Percentiles rank a stretch among this genome's conserved stretches.
These are phyloP conservation scores for Onychorhynchus coronatus DNA, from an alignment of 2,113 vertebrate genomes.

Conservation along the genomic window DNA sequence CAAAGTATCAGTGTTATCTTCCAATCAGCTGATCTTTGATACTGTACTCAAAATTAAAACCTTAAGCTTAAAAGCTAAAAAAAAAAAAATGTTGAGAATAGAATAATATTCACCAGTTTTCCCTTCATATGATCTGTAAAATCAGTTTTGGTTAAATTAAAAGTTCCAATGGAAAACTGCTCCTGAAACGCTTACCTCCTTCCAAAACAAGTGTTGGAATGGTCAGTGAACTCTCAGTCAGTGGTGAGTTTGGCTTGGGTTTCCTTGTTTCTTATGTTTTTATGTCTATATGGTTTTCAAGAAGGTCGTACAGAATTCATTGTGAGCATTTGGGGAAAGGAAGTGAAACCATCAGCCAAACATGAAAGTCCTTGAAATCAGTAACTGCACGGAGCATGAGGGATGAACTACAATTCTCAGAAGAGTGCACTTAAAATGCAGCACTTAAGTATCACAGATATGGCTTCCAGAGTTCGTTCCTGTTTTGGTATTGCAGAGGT, in stretches of 20 bases:
- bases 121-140: not conserved
- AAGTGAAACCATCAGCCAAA: not conserved
- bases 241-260: not conserved
- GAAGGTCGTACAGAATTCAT: not conserved
- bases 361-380: not conserved
- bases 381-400: not conserved
- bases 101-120: not conserved
- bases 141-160: not conserved
- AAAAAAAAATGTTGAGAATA: not conserved
- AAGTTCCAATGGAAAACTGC: not conserved
- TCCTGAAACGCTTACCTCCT: not conserved
- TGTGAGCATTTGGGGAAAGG: not conserved
- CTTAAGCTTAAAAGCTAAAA: not conserved
- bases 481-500: not conserved
- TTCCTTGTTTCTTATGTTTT: not conserved
- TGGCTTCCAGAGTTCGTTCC: not conserved
- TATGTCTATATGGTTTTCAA: not conserved
- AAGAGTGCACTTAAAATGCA: not conserved
- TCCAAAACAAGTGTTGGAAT: not conserved
- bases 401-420: not conserved
- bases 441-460: not conserved
- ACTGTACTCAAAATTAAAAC: not conserved
- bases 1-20: not conserved
- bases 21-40: not conserved
- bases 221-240: not conserved